phyloP scores from a whole-genome alignment of 2,113 vertebrate species.

The Benitochromis conjunctus region DNA sequence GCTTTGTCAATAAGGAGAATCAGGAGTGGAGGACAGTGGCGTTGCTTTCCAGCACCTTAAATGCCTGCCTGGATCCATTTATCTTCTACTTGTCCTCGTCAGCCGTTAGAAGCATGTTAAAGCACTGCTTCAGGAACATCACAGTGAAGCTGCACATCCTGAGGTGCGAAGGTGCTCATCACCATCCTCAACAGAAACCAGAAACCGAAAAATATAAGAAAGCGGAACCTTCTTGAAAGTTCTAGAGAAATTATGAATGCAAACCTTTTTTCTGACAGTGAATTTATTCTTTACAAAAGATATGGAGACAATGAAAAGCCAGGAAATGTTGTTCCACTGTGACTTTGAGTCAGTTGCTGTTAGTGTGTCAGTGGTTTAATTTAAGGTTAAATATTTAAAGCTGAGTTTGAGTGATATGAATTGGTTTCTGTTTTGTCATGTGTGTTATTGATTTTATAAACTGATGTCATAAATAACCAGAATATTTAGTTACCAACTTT shows the following conservation, averaged over 20 bases:
- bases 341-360: not conserved
- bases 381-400: not conserved
- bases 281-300: rapidly evolving
- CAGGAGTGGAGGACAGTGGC: constrained; percentile 68
- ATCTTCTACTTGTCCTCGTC: constrained; percentile 78
- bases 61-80: constrained; percentile 77
- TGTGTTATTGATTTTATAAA: not conserved
- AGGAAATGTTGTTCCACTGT: not conserved
- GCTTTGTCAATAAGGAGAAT: constrained; percentile 50
- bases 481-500: not conserved
- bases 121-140: constrained; percentile 44
- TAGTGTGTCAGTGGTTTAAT: not conserved
- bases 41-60: constrained; percentile 70
- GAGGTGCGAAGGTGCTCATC: not conserved
- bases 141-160: constrained; percentile 60
- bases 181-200: not conserved
- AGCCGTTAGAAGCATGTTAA: constrained; percentile 60
- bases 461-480: not conserved
- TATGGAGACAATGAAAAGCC: not conserved
- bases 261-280: not conserved
- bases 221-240: not conserved
- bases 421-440: not conserved
- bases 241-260: too few species aligned
- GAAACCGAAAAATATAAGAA: constrained; percentile 3
- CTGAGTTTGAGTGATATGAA: not conserved